These are phyloP conservation scores for Echeneis naucrates DNA, from an alignment of 2,797 vertebrate species.

Conservation along the genomic window DNA sequence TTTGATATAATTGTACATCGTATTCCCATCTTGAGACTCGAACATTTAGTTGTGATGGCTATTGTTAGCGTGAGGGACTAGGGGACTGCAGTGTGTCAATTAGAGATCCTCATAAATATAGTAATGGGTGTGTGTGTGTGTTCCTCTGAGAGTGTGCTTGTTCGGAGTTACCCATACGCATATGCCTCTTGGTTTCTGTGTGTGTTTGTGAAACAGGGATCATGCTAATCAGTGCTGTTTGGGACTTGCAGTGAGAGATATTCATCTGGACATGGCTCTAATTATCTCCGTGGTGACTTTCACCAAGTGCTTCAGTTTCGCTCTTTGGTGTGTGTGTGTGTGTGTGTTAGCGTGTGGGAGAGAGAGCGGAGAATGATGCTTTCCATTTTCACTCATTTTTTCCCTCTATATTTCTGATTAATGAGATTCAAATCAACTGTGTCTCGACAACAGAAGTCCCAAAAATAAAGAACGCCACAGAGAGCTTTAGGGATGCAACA, in stretches of 20 bases:
- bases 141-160: slow-evolving; percentile 11
- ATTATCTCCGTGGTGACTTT: slow-evolving; percentile 61
- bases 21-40: too few species aligned
- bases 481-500: neutral
- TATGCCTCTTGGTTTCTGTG: slow-evolving; percentile 16
- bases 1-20: too few species aligned
- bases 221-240: slow-evolving; percentile 49
- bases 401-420: slow-evolving; percentile 40
- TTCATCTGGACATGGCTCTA: slow-evolving; percentile 58
- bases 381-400: slow-evolving; percentile 25
- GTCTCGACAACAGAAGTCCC: slow-evolving; percentile 39
- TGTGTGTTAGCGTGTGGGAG: too few species aligned
- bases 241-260: slow-evolving; percentile 38
- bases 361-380: neutral
- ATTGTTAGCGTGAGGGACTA: too few species aligned
- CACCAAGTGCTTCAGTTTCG: slow-evolving; percentile 22
- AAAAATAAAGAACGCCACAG: slow-evolving; percentile 15
- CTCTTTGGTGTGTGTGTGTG: slow-evolving; percentile 12
- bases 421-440: slow-evolving; percentile 57
- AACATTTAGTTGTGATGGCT: too few species aligned
- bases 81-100: too few species aligned
- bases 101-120: too few species aligned
- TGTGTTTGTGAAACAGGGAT: slow-evolving; percentile 1
- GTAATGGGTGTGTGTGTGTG: neutral
- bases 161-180: slow-evolving; percentile 22